These are phyloP conservation scores for Saguinus imperator DNA, from an alignment of 2,113 vertebrate species.

Conservation along the genomic window DNA sequence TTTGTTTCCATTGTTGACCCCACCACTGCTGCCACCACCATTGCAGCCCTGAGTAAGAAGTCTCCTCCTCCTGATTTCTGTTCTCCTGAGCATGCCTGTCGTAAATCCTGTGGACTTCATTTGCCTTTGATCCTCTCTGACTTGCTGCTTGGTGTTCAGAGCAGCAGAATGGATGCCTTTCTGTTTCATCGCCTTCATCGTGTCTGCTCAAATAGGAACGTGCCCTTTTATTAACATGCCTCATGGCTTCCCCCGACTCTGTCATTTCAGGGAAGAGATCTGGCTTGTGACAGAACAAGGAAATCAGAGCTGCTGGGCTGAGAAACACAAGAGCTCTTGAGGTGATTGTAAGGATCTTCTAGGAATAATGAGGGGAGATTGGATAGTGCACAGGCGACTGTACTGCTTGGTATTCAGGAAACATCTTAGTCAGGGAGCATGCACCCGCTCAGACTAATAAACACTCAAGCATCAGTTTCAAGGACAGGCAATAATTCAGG, in stretches of 20 bases:
- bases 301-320: background rate
- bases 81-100: background rate
- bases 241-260: background rate
- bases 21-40: rapidly evolving
- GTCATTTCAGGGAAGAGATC: background rate
- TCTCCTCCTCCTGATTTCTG: background rate
- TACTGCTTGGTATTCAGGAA: slow-evolving; percentile 6
- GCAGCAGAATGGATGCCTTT: background rate
- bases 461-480: background rate
- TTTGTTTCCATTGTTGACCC: background rate
- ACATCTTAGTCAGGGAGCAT: background rate
- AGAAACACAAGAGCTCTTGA: background rate
- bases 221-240: rapidly evolving
- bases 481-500: background rate
- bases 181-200: background rate
- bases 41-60: background rate
- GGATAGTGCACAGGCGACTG: background rate
- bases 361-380: slow-evolving; percentile 28
- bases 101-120: background rate
- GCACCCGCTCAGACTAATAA: background rate
- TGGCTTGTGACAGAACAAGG: background rate
- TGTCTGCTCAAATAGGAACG: background rate
- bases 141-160: slow-evolving; percentile 23
- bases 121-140: slow-evolving; percentile 29
- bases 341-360: background rate